Evolutionary conservation across 2,888 invertebrate species (phyloP).

Genomic region (Leucophenga maculata): DNA sequence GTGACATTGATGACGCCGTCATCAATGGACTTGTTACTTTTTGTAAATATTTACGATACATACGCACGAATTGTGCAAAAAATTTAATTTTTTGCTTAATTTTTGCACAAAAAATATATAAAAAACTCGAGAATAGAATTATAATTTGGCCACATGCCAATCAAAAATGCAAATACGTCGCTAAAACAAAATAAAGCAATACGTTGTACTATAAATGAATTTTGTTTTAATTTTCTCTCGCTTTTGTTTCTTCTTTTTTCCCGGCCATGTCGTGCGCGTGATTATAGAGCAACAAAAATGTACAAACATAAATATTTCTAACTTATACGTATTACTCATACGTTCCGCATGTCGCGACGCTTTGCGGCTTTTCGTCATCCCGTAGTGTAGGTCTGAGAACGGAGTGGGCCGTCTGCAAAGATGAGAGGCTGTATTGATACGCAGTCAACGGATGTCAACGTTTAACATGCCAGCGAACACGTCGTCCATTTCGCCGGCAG

Average conservation of each 20-base stretch:
- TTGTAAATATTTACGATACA: constrained; percentile 2
- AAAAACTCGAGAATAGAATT: background rate
- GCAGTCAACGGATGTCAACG: too few relatives aligned
- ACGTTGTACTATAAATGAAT: background rate
- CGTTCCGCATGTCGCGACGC: too few relatives aligned
- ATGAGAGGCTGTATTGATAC: background rate
- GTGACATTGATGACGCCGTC: background rate
- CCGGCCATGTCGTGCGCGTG: constrained; percentile 35
- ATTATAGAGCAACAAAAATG: constrained; percentile 34
- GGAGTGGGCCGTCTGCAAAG: background rate
- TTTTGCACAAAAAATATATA: background rate
- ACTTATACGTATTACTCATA: too few relatives aligned
- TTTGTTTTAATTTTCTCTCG: background rate
- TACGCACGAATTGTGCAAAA: background rate
- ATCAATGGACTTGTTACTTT: constrained; percentile 6
- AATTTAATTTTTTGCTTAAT: too few relatives aligned
- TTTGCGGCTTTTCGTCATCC: too few relatives aligned
- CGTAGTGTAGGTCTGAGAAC: background rate
- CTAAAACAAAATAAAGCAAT: constrained; percentile 9
- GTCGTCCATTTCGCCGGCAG: too few relatives aligned
- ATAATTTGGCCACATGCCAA: constrained; percentile 2
- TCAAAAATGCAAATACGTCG: constrained; percentile 14
- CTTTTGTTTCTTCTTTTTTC: background rate
- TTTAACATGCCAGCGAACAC: too few relatives aligned
- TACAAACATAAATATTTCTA: too few relatives aligned